phyloP scores from a whole-genome alignment of 2,113 vertebrate species.

The Salvelinus sp. region DNA sequence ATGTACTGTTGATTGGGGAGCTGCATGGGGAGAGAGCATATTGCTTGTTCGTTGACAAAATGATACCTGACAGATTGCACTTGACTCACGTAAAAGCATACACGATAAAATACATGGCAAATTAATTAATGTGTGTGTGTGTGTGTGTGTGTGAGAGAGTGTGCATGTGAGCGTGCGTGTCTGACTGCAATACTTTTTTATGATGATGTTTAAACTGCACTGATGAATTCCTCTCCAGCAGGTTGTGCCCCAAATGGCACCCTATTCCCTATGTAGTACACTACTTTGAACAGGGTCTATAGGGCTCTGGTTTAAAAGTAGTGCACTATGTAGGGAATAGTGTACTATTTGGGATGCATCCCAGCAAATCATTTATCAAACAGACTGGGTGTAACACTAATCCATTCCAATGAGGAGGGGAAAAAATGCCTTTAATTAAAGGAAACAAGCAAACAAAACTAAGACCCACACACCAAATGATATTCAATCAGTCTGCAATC shows the following conservation, averaged over 20 bases:
- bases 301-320: too few relatives aligned
- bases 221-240: too few relatives aligned
- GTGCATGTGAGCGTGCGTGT: slow-evolving; percentile 1
- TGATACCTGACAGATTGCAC: neutral
- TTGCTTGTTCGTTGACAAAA: slow-evolving; percentile 15
- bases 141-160: too few relatives aligned
- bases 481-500: slow-evolving; percentile 67
- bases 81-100: slow-evolving; percentile 5
- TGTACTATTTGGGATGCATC: neutral
- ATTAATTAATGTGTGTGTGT: slow-evolving; percentile 38
- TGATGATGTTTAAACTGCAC: too few relatives aligned
- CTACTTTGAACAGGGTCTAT: too few relatives aligned
- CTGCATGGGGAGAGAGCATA: neutral
- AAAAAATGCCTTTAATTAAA: slow-evolving; percentile 62
- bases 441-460: slow-evolving; percentile 60
- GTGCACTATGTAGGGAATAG: too few relatives aligned
- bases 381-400: slow-evolving; percentile 39
- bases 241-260: accelerated
- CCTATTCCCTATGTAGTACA: too few relatives aligned
- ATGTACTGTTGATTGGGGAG: slow-evolving; percentile 9
- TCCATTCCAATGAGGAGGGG: slow-evolving; percentile 29
- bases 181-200: too few relatives aligned
- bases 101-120: slow-evolving; percentile 30
- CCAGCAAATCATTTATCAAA: slow-evolving; percentile 59
- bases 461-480: slow-evolving; percentile 61